Evolutionary conservation across 2,888 invertebrate genomes (phyloP).

Genomic region (Drosophila rubida): DNA sequence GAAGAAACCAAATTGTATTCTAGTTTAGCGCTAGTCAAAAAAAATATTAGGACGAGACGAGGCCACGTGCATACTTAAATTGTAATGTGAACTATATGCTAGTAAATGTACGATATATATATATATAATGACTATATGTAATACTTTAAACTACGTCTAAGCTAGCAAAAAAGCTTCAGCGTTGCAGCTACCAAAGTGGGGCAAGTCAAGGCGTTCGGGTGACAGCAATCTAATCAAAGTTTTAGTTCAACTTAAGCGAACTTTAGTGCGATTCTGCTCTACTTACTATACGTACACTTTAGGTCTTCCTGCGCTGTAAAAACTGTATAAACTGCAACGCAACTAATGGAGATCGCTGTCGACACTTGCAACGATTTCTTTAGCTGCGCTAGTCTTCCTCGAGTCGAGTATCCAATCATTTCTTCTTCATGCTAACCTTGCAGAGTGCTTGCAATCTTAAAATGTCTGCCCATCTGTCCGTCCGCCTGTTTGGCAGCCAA

Average conservation of each 20-base stretch:
- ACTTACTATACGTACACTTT: constrained; percentile 1
- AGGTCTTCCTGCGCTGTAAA: constrained; percentile 47
- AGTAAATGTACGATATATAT: constrained; percentile 49
- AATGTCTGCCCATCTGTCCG: neutral
- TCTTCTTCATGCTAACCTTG: neutral
- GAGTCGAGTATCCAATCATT: neutral
- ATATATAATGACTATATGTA: constrained; percentile 19
- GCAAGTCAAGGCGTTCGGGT: constrained; percentile 25
- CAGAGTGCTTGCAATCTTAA: no score
- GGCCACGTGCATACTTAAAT: constrained; percentile 29
- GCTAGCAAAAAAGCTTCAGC: constrained; percentile 42
- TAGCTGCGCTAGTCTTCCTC: constrained; percentile 35
- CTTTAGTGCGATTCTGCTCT: neutral
- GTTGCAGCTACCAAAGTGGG: neutral
- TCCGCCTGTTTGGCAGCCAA: no score
- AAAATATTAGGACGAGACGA: neutral
- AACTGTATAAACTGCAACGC: constrained; percentile 43
- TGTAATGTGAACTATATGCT: constrained; percentile 40
- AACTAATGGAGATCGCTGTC: constrained; percentile 18
- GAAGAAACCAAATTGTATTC: constrained; percentile 69
- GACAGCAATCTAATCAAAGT: neutral
- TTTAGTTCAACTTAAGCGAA: neutral
- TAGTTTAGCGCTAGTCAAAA: constrained; percentile 52
- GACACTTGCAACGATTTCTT: neutral
- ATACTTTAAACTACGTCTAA: constrained; percentile 38